phyloP scores from a whole-genome alignment of 2,113 vertebrate genomes.

The Turnix velox region DNA sequence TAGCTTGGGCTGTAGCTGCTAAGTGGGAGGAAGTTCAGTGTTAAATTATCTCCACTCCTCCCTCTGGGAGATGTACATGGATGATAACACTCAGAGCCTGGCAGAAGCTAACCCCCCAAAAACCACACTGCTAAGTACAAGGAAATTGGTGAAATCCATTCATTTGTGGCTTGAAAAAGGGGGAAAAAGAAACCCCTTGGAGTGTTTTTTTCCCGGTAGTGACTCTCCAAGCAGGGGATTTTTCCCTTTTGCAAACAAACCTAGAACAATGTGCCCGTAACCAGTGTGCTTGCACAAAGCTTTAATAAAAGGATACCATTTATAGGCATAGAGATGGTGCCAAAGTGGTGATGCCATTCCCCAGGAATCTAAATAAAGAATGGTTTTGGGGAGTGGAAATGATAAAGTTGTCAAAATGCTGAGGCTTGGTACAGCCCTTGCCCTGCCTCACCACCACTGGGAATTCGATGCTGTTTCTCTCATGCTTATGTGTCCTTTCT shows the following conservation, averaged over 20 bases:
- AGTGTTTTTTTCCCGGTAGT: background rate
- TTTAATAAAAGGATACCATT: slow-evolving; percentile 44
- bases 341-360: slow-evolving; percentile 47
- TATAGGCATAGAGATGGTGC: slow-evolving; percentile 25
- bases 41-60: background rate
- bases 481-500: background rate
- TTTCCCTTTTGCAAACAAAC: background rate
- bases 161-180: background rate
- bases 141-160: background rate
- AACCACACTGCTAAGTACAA: background rate
- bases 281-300: background rate
- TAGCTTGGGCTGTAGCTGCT: background rate
- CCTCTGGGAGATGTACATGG: background rate
- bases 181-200: background rate
- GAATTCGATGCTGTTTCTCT: background rate
- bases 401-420: slow-evolving; percentile 58
- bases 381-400: slow-evolving; percentile 43
- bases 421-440: background rate
- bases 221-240: background rate
- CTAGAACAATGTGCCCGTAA: background rate
- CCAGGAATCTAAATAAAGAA: slow-evolving; percentile 54
- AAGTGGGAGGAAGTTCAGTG: background rate
- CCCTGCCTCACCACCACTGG: background rate
- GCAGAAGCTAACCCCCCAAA: background rate
- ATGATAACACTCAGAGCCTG: background rate